phyloP scores from a whole-genome alignment of 2,888 invertebrate genomes.

The Temnothorax unifasciatus region DNA sequence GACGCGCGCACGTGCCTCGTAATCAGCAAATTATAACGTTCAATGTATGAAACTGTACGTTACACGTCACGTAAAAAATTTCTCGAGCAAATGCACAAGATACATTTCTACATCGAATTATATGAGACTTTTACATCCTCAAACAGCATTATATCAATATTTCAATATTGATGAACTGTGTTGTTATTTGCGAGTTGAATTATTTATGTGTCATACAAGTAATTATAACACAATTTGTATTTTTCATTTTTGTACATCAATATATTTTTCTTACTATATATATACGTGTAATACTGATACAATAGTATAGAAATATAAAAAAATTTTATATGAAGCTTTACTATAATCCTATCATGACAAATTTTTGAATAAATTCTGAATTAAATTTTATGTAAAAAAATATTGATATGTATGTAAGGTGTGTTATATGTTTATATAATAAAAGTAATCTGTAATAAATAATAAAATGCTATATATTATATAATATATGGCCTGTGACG shows the following conservation, averaged over 20 bases:
- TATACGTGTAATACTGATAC: neutral
- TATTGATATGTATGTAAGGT: neutral
- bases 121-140: constrained; percentile 3
- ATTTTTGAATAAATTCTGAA: neutral
- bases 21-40: constrained; percentile 50
- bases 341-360: neutral
- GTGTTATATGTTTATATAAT: neutral
- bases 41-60: constrained; percentile 35
- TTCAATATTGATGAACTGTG: neutral
- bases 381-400: neutral
- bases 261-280: neutral
- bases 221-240: neutral
- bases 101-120: constrained; percentile 18
- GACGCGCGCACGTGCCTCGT: constrained; percentile 39
- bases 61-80: constrained; percentile 37
- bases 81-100: neutral
- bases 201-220: neutral
- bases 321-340: neutral
- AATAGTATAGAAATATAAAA: no score
- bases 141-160: neutral
- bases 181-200: neutral
- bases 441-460: neutral
- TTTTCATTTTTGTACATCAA: neutral
- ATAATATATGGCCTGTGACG: neutral
- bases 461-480: neutral